These are phyloP conservation scores for Xanthorhoe designata DNA, from an alignment of 2,888 invertebrate species.

Conservation along the genomic window DNA sequence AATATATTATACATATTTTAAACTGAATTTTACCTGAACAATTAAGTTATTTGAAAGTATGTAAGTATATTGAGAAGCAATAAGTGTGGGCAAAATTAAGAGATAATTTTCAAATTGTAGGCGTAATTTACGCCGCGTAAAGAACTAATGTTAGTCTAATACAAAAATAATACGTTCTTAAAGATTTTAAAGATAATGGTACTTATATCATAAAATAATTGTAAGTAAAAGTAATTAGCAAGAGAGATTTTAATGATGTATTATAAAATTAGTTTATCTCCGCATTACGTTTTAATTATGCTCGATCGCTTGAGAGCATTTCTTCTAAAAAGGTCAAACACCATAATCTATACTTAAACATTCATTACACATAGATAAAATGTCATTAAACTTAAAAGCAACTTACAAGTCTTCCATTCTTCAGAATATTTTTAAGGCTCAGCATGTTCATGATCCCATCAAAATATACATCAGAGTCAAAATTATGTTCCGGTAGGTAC, in stretches of 20 bases:
- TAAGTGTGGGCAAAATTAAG: no score
- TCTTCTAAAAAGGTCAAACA: not conserved
- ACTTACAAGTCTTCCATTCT: constrained; percentile 83
- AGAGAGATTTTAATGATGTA: not conserved
- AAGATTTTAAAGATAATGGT: no score
- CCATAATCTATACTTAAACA: not conserved
- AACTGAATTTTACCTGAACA: no score
- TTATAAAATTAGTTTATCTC: not conserved
- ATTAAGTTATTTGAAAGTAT: no score
- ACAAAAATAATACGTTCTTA: no score
- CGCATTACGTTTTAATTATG: not conserved
- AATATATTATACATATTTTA: no score
- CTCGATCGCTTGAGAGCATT: not conserved
- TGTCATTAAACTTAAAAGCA: not conserved
- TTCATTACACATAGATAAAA: not conserved
- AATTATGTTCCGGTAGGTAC: constrained; percentile 86
- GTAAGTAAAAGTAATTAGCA: not conserved
- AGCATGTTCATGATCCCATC: constrained; percentile 86
- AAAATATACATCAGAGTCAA: constrained; percentile 85
- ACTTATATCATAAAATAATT: no score
- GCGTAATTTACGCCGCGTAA: no score
- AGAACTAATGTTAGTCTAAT: no score
- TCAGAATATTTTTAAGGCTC: constrained; percentile 80
- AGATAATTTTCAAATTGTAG: no score
- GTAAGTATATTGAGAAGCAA: no score